Evolutionary conservation across 2,797 vertebrate genomes (phyloP).

Genomic region (Typhlichthys subterraneus): DNA sequence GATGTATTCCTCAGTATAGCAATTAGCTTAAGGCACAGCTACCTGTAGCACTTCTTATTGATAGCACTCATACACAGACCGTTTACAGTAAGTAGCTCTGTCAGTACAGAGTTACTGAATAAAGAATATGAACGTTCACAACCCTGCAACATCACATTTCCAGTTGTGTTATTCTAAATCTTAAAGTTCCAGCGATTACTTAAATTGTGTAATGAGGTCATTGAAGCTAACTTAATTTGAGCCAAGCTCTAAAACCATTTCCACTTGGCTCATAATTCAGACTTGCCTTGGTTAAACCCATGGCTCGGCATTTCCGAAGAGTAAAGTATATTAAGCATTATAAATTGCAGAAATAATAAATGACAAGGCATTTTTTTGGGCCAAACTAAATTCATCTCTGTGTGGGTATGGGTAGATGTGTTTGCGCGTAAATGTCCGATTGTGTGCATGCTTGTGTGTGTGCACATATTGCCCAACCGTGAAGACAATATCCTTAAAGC

Average conservation of each 20-base stretch:
- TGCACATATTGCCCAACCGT: background rate
- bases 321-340: slow-evolving; percentile 59
- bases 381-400: slow-evolving; percentile 29
- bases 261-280: slow-evolving; percentile 58
- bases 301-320: slow-evolving; percentile 55
- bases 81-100: slow-evolving; percentile 23
- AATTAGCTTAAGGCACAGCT: slow-evolving; percentile 60
- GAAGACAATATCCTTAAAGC: slow-evolving; percentile 7
- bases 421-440: background rate
- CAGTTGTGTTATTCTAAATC: slow-evolving; percentile 53
- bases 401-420: slow-evolving; percentile 12
- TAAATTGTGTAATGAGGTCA: slow-evolving; percentile 70
- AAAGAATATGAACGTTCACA: slow-evolving; percentile 61
- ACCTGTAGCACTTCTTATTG: background rate
- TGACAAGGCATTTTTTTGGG: slow-evolving; percentile 58
- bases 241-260: slow-evolving; percentile 65
- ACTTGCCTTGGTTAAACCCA: slow-evolving; percentile 55
- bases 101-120: slow-evolving; percentile 52
- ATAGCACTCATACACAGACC: slow-evolving; percentile 49
- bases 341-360: slow-evolving; percentile 62
- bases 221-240: slow-evolving; percentile 60
- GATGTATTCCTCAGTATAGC: slow-evolving; percentile 70
- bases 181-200: slow-evolving; percentile 65
- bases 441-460: slow-evolving; percentile 11
- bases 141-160: slow-evolving; percentile 48